Conservation (phyloP, 2,888 invertebrate species). For the Lydus trimaculatus region DNA sequence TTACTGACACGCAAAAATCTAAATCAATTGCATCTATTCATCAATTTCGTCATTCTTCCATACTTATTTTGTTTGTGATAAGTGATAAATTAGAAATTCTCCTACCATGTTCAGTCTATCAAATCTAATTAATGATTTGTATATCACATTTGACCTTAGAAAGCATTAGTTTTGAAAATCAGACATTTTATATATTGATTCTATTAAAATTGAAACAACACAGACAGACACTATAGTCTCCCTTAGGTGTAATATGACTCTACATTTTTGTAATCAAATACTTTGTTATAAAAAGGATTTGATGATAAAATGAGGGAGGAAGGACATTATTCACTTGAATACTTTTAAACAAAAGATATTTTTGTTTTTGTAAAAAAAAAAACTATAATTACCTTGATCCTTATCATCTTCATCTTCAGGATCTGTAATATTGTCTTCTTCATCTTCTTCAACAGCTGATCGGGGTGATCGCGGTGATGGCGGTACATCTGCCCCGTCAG, state of each 20-base stretch:
- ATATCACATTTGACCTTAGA: slow-evolving; percentile 38
- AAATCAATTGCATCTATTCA: slow-evolving; percentile 7
- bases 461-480: slow-evolving; percentile 67
- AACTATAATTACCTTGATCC: slow-evolving; percentile 71
- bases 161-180: slow-evolving; percentile 36
- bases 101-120: slow-evolving; percentile 37
- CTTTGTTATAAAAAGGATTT: slow-evolving; percentile 13
- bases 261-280: slow-evolving; percentile 24
- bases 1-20: not conserved
- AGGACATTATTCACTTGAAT: not conserved
- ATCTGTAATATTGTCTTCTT: slow-evolving; percentile 88
- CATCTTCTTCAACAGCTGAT: slow-evolving; percentile 78
- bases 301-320: not conserved
- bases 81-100: slow-evolving; percentile 38
- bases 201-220: slow-evolving; percentile 5
- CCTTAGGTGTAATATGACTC: no score
- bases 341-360: not conserved
- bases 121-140: slow-evolving; percentile 44
- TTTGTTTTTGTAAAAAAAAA: no score
- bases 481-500: slow-evolving; percentile 68
- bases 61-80: slow-evolving; percentile 5
- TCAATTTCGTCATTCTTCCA: not conserved
- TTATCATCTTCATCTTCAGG: slow-evolving; percentile 86
- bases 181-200: slow-evolving; percentile 9
- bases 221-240: no score